phyloP scores from a whole-genome alignment of 2,888 invertebrate genomes.

The Mythimna ferrago region DNA sequence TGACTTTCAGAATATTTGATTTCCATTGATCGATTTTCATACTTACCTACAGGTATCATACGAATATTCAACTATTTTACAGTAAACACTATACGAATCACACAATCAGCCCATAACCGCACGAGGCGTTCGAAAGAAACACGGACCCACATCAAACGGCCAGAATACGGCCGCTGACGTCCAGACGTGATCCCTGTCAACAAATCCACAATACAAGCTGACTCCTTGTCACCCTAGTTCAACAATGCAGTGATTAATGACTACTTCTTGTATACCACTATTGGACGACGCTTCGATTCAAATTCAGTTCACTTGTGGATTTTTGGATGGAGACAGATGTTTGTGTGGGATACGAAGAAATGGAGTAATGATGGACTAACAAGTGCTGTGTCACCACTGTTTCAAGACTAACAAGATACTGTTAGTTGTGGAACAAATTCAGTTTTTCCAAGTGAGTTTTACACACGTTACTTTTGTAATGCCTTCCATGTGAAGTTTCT shows the following conservation, averaged over 20 bases:
- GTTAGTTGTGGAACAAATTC: neutral
- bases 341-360: conserved; percentile 21
- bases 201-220: conserved; percentile 87
- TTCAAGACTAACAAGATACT: no score
- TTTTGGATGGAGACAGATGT: conserved; percentile 58
- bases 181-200: conserved; percentile 87
- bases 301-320: conserved; percentile 54
- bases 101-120: conserved; percentile 19
- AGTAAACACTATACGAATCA: conserved; percentile 13
- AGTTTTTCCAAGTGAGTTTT: neutral
- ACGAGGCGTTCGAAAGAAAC: conserved; percentile 39
- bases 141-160: conserved; percentile 51
- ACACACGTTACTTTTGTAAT: neutral
- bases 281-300: conserved; percentile 70
- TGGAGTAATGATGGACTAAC: conserved; percentile 42
- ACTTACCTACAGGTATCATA: neutral
- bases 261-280: conserved; percentile 82
- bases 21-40: no score
- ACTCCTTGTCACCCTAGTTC: conserved; percentile 84
- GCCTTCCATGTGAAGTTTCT: neutral
- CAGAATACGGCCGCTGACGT: conserved; percentile 80
- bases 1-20: no score
- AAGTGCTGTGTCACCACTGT: conserved; percentile 3
- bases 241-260: conserved; percentile 89
- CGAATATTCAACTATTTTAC: neutral